These are phyloP conservation scores for Cataglyphis cursor DNA, from an alignment of 2,888 invertebrate species.

Conservation along the genomic window DNA sequence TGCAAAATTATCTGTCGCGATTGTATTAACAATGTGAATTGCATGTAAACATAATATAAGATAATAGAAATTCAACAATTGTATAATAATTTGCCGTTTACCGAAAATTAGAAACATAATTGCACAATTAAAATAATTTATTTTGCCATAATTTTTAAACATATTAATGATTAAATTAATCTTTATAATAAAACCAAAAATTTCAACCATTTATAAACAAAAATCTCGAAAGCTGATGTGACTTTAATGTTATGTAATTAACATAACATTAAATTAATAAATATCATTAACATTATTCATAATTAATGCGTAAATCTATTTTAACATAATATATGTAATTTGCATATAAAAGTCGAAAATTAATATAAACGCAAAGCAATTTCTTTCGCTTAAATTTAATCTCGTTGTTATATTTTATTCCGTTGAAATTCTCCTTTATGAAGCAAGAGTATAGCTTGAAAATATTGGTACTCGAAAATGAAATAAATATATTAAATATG, in stretches of 20 bases:
- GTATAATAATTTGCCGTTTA: background rate
- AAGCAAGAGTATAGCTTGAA: background rate
- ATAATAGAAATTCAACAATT: background rate
- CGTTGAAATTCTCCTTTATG: conserved; percentile 19
- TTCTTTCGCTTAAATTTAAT: conserved; percentile 19
- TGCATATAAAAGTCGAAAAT: conserved; percentile 19
- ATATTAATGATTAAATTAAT: background rate
- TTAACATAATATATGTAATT: conserved; percentile 15
- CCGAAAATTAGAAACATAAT: background rate
- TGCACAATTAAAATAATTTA: conserved; percentile 4
- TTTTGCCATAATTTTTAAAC: background rate
- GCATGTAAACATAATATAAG: background rate
- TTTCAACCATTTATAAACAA: background rate
- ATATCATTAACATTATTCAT: background rate
- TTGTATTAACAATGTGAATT: background rate
- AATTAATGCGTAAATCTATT: conserved; percentile 26
- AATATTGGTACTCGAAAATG: background rate
- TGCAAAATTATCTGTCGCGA: background rate
- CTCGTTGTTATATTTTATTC: background rate
- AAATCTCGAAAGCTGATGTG: background rate
- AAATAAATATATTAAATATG: background rate
- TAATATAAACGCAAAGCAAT: background rate
- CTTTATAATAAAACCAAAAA: background rate
- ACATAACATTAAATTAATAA: no score
- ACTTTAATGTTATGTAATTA: background rate